Conservation (phyloP, 2,113 vertebrate species). For the Misgurnus mizolepis region DNA sequence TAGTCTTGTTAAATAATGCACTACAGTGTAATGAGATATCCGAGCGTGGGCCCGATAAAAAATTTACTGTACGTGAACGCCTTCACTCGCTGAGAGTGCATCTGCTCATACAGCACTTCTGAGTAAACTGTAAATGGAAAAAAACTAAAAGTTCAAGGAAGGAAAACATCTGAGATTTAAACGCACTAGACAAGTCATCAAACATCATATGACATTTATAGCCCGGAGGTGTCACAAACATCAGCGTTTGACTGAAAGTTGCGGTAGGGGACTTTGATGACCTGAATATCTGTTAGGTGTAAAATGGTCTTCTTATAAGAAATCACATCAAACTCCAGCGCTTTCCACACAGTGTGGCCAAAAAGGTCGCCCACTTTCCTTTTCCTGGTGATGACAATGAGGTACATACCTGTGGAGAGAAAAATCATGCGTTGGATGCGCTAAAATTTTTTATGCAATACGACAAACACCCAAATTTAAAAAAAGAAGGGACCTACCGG, state of each 20-base stretch:
- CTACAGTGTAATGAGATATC: constrained; percentile 49
- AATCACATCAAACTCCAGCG: constrained; percentile 91
- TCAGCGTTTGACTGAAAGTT: background rate
- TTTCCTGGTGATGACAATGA: constrained; percentile 96
- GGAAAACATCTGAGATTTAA: constrained; percentile 1
- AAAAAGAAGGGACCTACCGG: constrained; percentile 76
- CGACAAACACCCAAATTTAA: background rate
- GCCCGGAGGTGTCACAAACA: constrained; percentile 1
- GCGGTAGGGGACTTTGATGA: constrained; percentile 56
- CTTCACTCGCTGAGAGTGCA: background rate
- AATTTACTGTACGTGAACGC: background rate
- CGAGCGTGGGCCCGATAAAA: background rate
- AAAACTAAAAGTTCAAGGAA: background rate
- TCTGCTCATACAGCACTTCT: constrained; percentile 1
- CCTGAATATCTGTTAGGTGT: constrained; percentile 96
- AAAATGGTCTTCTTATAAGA: constrained; percentile 96
- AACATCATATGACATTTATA: constrained; percentile 14
- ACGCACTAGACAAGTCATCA: constrained; percentile 8
- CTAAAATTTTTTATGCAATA: background rate
- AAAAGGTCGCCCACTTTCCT: constrained; percentile 91
- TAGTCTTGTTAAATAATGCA: constrained; percentile 61
- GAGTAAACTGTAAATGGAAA: constrained; percentile 19
- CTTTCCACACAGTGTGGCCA: constrained; percentile 93
- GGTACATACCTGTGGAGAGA: constrained; percentile 85
- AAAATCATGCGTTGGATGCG: background rate